Percentiles rank a stretch among this genome's conserved stretches.
Conservation (phyloP, 1,140 invertebrate species). For the Drosophila orena region DNA sequence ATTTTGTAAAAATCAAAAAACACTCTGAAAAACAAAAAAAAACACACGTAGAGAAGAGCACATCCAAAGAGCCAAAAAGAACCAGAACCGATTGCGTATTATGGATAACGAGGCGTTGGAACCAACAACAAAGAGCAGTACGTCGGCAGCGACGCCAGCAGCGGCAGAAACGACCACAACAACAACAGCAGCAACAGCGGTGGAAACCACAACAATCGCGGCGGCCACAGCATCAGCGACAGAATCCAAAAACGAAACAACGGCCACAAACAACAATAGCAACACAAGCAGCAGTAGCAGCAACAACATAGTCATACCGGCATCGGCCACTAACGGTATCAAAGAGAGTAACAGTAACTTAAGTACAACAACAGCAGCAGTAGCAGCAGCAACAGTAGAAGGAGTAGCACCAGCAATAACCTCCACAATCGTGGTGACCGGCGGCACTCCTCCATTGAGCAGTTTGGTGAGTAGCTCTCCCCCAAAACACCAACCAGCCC, state of each 20-base stretch:
- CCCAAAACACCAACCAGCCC: constrained; percentile 8
- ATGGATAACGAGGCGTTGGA: constrained; percentile 83
- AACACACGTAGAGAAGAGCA: constrained; percentile 11
- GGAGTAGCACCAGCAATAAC: constrained; percentile 40
- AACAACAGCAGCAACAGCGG: constrained; percentile 6
- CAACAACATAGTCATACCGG: constrained; percentile 51
- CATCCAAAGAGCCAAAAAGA: constrained; percentile 37
- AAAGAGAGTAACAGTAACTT: constrained; percentile 84
- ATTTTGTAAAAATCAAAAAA: constrained; percentile 9
- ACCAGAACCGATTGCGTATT: constrained; percentile 69
- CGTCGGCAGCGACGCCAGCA: constrained; percentile 44
- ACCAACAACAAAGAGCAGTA: constrained; percentile 66
- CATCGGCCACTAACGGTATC: constrained; percentile 80
- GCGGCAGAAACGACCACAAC: constrained; percentile 49
- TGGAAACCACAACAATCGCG: constrained; percentile 9
- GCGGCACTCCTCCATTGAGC: constrained; percentile 60
- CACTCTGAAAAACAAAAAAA: no score
- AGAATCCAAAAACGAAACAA: constrained; percentile 59
- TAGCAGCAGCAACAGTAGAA: constrained; percentile 40
- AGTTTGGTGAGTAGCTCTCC: constrained; percentile 72
- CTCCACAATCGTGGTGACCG: constrained; percentile 69
- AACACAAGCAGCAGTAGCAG: constrained; percentile 31
- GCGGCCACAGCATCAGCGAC: constrained; percentile 25
- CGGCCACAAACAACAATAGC: constrained; percentile 70
- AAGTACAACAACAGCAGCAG: constrained; percentile 66